Evolutionary conservation across 1,140 invertebrate genomes (phyloP), one percentile per base, ranked within the genome.

Genomic region (Arion vulgaris): DNA sequence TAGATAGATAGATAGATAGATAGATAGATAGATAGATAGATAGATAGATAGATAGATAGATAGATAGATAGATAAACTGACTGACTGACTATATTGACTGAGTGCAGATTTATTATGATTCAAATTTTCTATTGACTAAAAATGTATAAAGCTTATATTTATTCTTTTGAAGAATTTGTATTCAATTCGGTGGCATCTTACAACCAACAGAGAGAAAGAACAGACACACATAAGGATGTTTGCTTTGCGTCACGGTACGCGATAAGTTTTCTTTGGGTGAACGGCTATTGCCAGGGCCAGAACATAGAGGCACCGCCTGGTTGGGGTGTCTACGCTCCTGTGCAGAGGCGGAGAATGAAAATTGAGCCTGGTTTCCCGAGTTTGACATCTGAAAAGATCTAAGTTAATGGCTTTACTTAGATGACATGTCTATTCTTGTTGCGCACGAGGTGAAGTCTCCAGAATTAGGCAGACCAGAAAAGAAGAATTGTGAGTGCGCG

Each of bases 321-420:
- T 4, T 0, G 13, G 5, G 26, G n/a, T 41, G 36, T 28, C 17
- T 28, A 39, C 71, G 23, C 17, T 26, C 36, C 34, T 72, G 71
- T 1, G 36, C 71, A 39, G 71, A 45, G 71, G 38, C 26, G 36
- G 7, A 72, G 71, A 72, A 32, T 72, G 71, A 72, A 72, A 72
- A 45, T 19, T 45, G 71, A 72, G 23, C 71, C 38, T 7, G 13
- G 36, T 45, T 23, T 38, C 36, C 36, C 9, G 19, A 19, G 71
- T 28, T 45, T 72, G 71, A 72, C 71, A 72, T 45, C 71, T 72
- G 71, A 72, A 72, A 72, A 72, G 71, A 45, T 1, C 23, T 11
- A 23, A 23, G 71, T 41, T 72, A 72, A 72, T 72, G 71, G 71
- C 71, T 72, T 72, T 72, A 72, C 71, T 41, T 72, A 72, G 71